These are phyloP conservation scores for Threskiornis aethiopicus DNA, from an alignment of 2,797 vertebrate genomes.

Conservation along the genomic window DNA sequence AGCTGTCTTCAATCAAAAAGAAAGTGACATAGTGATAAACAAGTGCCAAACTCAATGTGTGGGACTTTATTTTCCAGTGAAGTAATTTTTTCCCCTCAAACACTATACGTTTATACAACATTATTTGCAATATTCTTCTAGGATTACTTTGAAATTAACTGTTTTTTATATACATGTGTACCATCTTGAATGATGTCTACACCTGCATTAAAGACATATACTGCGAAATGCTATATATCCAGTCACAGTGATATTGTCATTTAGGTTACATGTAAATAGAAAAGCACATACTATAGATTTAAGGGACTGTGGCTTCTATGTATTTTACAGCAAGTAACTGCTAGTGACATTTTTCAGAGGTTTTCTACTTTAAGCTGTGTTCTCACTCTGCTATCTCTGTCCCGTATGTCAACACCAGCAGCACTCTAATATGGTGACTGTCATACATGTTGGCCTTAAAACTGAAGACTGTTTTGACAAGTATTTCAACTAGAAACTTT, in stretches of 20 bases:
- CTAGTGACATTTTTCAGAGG: constrained; percentile 14
- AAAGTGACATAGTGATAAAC: constrained; percentile 77
- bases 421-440: neutral
- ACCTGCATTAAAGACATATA: constrained; percentile 37
- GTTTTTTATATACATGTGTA: constrained; percentile 7
- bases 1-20: constrained; percentile 87
- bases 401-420: neutral
- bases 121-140: constrained; percentile 69
- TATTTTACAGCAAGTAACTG: constrained; percentile 20
- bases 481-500: constrained; percentile 20
- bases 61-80: constrained; percentile 50
- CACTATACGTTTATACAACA: constrained; percentile 56
- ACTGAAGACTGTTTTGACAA: constrained; percentile 23
- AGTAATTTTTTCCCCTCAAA: constrained; percentile 52
- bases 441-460: constrained; percentile 30
- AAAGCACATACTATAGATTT: constrained; percentile 35
- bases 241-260: constrained; percentile 48
- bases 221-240: constrained; percentile 35
- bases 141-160: constrained; percentile 65
- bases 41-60: neutral
- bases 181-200: constrained; percentile 45
- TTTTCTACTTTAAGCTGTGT: constrained; percentile 2
- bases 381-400: neutral
- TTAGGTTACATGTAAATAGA: constrained; percentile 60
- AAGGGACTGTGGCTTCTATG: constrained; percentile 21